Evolutionary conservation across 2,888 invertebrate genomes (phyloP).

Genomic region (Steinernema scapterisci): DNA sequence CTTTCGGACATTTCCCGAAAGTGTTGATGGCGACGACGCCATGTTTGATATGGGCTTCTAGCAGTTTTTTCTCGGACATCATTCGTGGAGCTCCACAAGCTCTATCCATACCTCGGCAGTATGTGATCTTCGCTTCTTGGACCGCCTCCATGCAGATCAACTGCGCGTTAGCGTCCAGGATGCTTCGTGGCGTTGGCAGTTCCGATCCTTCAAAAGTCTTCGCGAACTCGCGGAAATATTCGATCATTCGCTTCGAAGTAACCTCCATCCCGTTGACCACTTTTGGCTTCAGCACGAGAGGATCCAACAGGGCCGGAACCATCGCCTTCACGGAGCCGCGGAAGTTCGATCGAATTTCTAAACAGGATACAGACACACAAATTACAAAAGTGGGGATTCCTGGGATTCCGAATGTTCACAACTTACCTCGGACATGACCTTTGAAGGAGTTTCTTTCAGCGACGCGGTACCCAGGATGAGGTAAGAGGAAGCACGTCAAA

Average conservation of each 20-base stretch:
- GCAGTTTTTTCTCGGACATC: conserved; percentile 63
- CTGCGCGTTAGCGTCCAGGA: conserved; percentile 63
- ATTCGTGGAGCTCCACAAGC: conserved; percentile 54
- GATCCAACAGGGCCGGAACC: conserved; percentile 56
- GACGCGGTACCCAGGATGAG: conserved; percentile 65
- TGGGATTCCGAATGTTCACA: background rate
- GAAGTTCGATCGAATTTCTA: conserved; percentile 61
- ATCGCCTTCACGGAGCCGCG: conserved; percentile 62
- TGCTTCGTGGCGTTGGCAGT: conserved; percentile 56
- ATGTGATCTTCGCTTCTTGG: conserved; percentile 60
- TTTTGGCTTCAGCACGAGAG: conserved; percentile 55
- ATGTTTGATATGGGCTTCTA: conserved; percentile 55
- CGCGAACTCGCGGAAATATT: conserved; percentile 61
- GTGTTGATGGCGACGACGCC: conserved; percentile 57
- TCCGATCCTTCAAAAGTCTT: conserved; percentile 56
- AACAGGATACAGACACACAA: background rate
- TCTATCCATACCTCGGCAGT: conserved; percentile 63
- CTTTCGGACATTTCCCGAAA: conserved; percentile 63
- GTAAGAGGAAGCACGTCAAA: conserved; percentile 58
- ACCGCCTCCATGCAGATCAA: conserved; percentile 57
- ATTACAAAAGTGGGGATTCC: too few species aligned
- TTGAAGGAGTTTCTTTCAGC: conserved; percentile 61
- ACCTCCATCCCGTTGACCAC: conserved; percentile 62
- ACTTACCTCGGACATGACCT: conserved; percentile 62
- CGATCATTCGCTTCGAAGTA: conserved; percentile 63